Percentiles rank a stretch among this genome's conserved stretches.
These are phyloP conservation scores for Acanthopleura granulata DNA, from an alignment of 2,888 invertebrate species.

Conservation along the genomic window DNA sequence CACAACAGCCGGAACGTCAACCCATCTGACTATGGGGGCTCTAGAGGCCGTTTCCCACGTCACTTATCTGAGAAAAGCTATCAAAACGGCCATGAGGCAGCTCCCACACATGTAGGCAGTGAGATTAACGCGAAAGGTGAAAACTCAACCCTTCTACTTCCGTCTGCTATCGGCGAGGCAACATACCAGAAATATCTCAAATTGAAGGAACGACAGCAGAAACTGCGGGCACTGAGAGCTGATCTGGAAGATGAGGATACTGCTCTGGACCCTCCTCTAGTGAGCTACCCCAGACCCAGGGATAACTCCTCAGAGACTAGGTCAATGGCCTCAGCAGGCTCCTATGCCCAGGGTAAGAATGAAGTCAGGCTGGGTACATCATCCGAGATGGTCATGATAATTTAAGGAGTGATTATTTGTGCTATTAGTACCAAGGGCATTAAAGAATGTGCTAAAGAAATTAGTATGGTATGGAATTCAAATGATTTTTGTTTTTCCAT, in stretches of 20 bases:
- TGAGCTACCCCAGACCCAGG: slow-evolving; percentile 27
- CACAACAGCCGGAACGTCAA: neutral
- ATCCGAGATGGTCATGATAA: no score
- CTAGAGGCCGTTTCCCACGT: neutral
- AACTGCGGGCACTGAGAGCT: slow-evolving; percentile 50
- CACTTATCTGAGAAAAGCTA: neutral
- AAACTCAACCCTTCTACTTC: neutral
- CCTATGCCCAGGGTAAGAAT: slow-evolving; percentile 52
- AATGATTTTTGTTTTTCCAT: no score
- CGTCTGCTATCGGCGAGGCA: slow-evolving; percentile 22
- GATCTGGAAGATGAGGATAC: slow-evolving; percentile 42
- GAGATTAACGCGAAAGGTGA: neutral
- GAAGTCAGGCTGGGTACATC: no score
- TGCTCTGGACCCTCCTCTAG: slow-evolving; percentile 18
- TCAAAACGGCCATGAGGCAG: no score
- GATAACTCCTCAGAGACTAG: slow-evolving; percentile 42
- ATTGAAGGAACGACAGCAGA: slow-evolving; percentile 58
- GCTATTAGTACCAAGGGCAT: no score
- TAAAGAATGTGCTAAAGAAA: no score
- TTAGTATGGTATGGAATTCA: no score
- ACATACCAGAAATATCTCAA: slow-evolving; percentile 60
- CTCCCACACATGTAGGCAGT: no score
- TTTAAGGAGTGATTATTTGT: no score
- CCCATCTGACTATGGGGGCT: neutral
- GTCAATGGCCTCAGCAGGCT: slow-evolving; percentile 52